Base-by-base conservation (phyloP, 2,113 vertebrate species). In the Carettochelys insculpta region DNA sequence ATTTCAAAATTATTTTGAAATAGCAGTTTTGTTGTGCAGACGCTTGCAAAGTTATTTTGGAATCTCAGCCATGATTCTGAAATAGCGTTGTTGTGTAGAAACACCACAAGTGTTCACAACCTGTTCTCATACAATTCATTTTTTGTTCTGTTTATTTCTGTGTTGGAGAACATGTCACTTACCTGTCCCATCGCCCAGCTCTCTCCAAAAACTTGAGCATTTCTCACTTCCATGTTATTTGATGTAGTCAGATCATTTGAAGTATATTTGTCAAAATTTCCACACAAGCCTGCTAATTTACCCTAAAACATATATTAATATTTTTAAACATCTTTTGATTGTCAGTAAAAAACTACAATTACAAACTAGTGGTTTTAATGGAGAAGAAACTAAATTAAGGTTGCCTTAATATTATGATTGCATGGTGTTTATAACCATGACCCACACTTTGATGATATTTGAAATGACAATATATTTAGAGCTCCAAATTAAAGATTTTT, bases 231-330 rank as follows among this genome's bases (percentile, higher is more conserved):
- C 98, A 99, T 98, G 96, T 99, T 99, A 96, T 98, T 99, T 68
- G 99, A 99, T 75, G 99, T 99, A 86, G 99, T 99, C 97, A 99
- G 98, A 93, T 99, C 99, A 92, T 99, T 99, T 93, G 99, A 99
- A 88, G 99, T 99, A 84, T 98, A 99, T 93, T 98, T 99, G 96
- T 99, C 99, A 98, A 99, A 99, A 93, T 99, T 99, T 91, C 99
- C 99, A 98, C 99, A 99, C 83, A 99, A 96, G 76, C 99, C 99
- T 93, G 97, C 97, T 61, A 99, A 96, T 93, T 98, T 99, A n/a
- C 98, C 98, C 99, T 99, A 85, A 77, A 97, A 87, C 38, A 93
- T 53, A 92, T 96, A 45, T n/a, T 83, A 13, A 80, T 65, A 48
- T 50, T 3, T 2, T 87, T 54, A 82, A 54, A 87, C 13, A 58